Base-by-base conservation (phyloP, 1,140 invertebrate species). In the Drosophila pseudoananassae region DNA sequence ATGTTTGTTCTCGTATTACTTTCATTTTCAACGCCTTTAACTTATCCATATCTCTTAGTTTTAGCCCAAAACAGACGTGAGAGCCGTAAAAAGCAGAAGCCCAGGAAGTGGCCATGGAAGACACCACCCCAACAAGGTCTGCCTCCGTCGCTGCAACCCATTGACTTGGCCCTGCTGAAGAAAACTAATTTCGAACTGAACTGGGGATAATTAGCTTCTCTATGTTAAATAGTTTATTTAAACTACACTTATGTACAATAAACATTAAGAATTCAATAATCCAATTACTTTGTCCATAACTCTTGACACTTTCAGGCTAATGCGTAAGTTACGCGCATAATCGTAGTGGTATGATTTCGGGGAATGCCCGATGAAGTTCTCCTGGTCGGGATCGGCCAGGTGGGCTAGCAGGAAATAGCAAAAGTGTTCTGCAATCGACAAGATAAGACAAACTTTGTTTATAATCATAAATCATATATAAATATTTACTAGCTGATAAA, bases 341-440 rank as follows among this genome's bases (percentile, higher is more conserved):
- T 91, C 90, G 54, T 78, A 76, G 9, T 88, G 88, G 58, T 55
- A 91, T 4, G 87, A 73, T 60, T 78, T 91, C 10, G 90, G 74
- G 20, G 81, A 78, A 49, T 85, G 76, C 14, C 83, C 80, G 52
- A 83, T 89, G 14, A 76, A 60, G 52, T 91, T 91, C 50, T 82
- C 73, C 36, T 79, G 65, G 10, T 87, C 75, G 4, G 90, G 90
- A 77, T 90, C 70, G 14, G 66, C 64, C 6, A 91, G 46, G 40
- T 91, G 90, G 0, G 90, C 90, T n/a, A 91, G 52, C 20, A 91
- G 56, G 40, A 91, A 90, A 49, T 90, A 91, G n/a, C 88, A 77
- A 2, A 91, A 54, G 49, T 91, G 90, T 51, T 91, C 90, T 87
- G 40, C 43, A 15, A 77, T 8, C 3, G 25, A 53, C 12, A 61